These are phyloP conservation scores for Lophius americanus DNA, from an alignment of 2,797 vertebrate genomes.

Conservation along the genomic window DNA sequence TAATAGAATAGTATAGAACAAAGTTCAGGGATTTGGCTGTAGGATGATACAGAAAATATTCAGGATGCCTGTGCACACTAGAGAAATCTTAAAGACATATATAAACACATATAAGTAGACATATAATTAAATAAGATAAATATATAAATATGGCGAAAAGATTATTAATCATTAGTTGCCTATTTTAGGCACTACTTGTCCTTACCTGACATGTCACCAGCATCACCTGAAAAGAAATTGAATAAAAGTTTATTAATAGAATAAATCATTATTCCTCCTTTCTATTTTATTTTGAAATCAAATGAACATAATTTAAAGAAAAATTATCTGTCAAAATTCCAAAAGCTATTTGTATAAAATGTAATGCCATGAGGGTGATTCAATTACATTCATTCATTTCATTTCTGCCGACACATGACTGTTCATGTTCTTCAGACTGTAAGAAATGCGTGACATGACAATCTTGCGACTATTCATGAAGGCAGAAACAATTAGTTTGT, in stretches of 20 bases:
- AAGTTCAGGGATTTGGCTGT: no score
- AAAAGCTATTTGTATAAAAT: background rate
- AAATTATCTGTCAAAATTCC: background rate
- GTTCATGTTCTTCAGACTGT: conserved; percentile 5
- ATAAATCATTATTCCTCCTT: no score
- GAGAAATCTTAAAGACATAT: no score
- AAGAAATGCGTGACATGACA: conserved; percentile 1
- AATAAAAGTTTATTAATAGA: background rate
- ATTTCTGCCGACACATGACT: background rate
- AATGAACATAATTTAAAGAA: no score
- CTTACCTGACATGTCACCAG: conserved; percentile 98
- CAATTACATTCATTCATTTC: background rate
- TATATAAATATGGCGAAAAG: no score
- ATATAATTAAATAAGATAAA: no score
- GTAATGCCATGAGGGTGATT: background rate
- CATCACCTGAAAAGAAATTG: conserved; percentile 87
- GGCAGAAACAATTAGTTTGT: conserved; percentile 23
- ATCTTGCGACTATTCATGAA: conserved; percentile 11
- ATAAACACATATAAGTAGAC: no score
- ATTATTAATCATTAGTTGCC: no score
- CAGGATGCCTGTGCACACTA: no score
- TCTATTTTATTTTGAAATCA: no score
- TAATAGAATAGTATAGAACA: background rate
- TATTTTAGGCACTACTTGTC: background rate
- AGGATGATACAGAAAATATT: no score